A percentile compares a stretch with the other conserved stretches of the same genome.
These are phyloP conservation scores for Oligia strigilis DNA, from an alignment of 2,888 invertebrate genomes.

Conservation along the genomic window DNA sequence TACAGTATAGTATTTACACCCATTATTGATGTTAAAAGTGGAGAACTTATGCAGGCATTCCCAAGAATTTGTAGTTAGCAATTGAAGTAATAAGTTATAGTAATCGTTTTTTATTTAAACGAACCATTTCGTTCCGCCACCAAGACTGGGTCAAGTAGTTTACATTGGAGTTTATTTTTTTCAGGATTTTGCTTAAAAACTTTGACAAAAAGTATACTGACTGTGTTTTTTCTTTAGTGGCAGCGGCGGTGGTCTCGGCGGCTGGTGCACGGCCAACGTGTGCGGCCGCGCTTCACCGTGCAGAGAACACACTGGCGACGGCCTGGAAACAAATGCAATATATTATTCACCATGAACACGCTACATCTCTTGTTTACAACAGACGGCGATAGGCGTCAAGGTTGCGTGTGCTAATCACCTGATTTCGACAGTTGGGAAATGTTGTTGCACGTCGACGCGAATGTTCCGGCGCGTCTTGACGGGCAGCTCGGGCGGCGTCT, in stretches of 20 bases:
- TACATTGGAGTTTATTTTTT: conserved; percentile 39
- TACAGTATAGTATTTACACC: conserved; percentile 52
- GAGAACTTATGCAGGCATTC: conserved; percentile 40
- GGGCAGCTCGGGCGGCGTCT: conserved; percentile 91
- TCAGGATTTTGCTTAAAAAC: conserved; percentile 10
- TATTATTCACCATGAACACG: conserved; percentile 15
- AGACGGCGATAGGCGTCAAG: conserved; percentile 37
- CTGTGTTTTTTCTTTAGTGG: conserved; percentile 98
- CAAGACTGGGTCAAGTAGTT: conserved; percentile 56
- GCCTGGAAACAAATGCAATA: conserved; percentile 66
- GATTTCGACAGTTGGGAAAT: conserved; percentile 86
- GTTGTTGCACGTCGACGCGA: conserved; percentile 87
- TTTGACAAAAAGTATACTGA: conserved; percentile 91
- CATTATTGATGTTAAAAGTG: conserved; percentile 7
- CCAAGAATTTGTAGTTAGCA: conserved; percentile 35
- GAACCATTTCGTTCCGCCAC: conserved; percentile 56
- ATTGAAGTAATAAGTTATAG: conserved; percentile 28
- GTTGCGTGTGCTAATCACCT: conserved; percentile 73
- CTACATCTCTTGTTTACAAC: conserved; percentile 9
- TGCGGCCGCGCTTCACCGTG: conserved; percentile 88
- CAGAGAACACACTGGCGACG: conserved; percentile 81
- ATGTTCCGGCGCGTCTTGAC: conserved; percentile 89
- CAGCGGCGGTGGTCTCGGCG: conserved; percentile 96
- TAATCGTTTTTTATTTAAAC: conserved; percentile 27
- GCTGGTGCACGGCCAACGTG: conserved; percentile 87